Evolutionary conservation across 2,888 invertebrate species (phyloP), one percentile per base, ranked within the genome.

Genomic region (Crepidodera aurea): DNA sequence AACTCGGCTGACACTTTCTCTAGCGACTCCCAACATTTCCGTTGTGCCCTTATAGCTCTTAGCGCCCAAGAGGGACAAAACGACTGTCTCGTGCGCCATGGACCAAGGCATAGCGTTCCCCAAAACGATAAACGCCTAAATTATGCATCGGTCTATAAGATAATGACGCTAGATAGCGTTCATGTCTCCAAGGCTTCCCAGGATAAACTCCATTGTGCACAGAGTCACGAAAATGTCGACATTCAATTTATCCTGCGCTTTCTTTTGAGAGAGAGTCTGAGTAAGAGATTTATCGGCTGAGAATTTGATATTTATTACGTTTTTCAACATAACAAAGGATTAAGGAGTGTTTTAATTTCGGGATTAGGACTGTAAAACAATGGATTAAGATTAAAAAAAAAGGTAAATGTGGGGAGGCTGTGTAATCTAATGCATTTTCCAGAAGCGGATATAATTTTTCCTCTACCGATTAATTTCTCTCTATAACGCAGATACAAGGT

Each of bases 61-160:
- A 18, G 40, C 40, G 18, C 40, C 40, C 16, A 15, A 18, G 8
- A 40, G 40, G 40, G 10, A 16, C 18, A 40, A 18, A 40, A 40
- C 18, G 40, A 16, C 18, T 37, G 13, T 37, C 13, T 13, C 13
- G 4, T 37, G 7, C 37, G 13, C 12, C 37, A 40, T 10, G 10
- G 40, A 18, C 15, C 40, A 40, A 18, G 18, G 8, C 15, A 7
- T 13, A 18, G 10, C 22, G 22, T 39, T 39, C n/a, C 39, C 48
- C 37, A 53, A 48, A 61, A 53, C 65, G 66, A 69, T 68, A 68
- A 66, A 64, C 59, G 48, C 59, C 51, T 67, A 67, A 70, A 70
- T 70, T 70, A 69, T 67, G 65, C 67, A 69, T 65, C 62, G 63
- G 66, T 53, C 62, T 54, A 53, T 34, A 44, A 67, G 70, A 70